Conservation (phyloP, 2,888 invertebrate genomes). For the Megastigmus dorsalis region DNA sequence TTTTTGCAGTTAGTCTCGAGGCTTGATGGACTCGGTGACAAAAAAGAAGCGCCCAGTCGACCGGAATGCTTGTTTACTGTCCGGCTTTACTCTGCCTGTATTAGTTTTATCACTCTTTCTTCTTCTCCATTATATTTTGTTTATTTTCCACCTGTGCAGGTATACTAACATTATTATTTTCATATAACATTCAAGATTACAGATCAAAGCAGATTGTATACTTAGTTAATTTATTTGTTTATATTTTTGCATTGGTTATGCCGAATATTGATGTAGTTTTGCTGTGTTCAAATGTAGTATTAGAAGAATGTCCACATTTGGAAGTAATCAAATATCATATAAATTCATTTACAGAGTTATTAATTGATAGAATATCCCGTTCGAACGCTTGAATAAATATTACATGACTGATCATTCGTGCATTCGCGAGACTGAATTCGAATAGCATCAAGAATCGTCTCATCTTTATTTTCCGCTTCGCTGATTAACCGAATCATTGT, state of each 20-base stretch:
- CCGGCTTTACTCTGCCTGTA: background rate
- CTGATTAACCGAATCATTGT: background rate
- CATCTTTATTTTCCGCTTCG: conserved; percentile 22
- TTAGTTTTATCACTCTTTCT: background rate
- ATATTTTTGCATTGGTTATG: too few relatives aligned
- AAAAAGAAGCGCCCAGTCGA: conserved; percentile 22
- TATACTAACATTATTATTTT: too few relatives aligned
- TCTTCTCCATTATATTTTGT: too few relatives aligned
- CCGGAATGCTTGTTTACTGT: conserved; percentile 20
- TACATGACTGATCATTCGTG: conserved; percentile 21
- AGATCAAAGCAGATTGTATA: too few relatives aligned
- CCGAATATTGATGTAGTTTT: too few relatives aligned
- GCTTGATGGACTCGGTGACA: conserved; percentile 41
- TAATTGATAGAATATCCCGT: conserved; percentile 25
- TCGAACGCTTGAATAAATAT: background rate
- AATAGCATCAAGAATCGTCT: background rate
- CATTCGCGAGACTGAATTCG: background rate
- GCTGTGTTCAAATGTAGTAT: too few relatives aligned
- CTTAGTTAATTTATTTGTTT: too few relatives aligned
- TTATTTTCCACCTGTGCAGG: too few relatives aligned
- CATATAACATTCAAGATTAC: too few relatives aligned
- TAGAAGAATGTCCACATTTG: too few relatives aligned
- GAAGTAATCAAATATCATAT: too few relatives aligned
- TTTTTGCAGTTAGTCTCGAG: conserved; percentile 25
- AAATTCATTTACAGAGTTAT: conserved; percentile 3